Conservation (phyloP, 2,113 vertebrate species). For the Zosterops hypoxanthus region DNA sequence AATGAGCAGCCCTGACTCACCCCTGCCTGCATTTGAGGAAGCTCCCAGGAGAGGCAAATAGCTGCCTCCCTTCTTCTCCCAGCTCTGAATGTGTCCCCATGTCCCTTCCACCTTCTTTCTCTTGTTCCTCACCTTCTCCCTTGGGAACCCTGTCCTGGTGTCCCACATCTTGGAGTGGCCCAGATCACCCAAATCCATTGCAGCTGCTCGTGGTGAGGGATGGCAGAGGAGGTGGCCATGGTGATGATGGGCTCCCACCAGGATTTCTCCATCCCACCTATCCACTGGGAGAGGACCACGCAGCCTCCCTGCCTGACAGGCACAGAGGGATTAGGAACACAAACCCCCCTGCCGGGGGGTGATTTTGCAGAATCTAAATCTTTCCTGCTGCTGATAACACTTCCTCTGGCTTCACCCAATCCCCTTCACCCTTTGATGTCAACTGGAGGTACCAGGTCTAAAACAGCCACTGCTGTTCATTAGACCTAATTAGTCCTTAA, state of each 20-base stretch:
- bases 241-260: not conserved
- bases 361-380: constrained; percentile 35
- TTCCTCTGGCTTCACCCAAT: not conserved
- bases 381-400: not conserved
- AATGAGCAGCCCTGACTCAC: constrained; percentile 10
- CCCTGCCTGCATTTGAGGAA: not conserved
- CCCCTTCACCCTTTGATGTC: constrained; percentile 42
- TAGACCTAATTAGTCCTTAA: constrained; percentile 69
- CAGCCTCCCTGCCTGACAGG: not conserved
- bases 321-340: constrained; percentile 31
- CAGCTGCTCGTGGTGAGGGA: accelerated
- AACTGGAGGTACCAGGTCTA: constrained; percentile 30
- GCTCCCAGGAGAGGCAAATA: not conserved
- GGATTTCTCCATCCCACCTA: not conserved
- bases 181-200: not conserved
- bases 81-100: accelerated
- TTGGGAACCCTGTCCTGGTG: not conserved
- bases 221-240: not conserved
- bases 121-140: not conserved
- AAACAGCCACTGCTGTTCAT: constrained; percentile 46
- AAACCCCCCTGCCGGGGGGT: not conserved
- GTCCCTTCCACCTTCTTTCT: not conserved
- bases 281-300: not conserved
- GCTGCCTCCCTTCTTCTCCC: not conserved
- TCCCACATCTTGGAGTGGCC: not conserved